Evolutionary conservation across 1,140 invertebrate genomes (phyloP).

Genomic region (Leptonema lineaticorne): DNA sequence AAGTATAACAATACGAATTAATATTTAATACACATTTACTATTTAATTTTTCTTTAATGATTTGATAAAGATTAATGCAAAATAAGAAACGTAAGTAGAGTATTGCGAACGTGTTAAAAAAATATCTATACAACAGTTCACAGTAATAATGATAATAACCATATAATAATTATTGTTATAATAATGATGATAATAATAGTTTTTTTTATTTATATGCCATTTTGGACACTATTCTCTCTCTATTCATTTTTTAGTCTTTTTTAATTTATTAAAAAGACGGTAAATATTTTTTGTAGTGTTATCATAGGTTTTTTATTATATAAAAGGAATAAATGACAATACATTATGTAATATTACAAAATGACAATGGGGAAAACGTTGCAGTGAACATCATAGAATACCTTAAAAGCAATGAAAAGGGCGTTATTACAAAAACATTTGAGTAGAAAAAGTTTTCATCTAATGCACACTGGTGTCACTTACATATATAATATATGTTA

Average conservation of each 20-base stretch:
- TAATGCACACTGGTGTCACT: too few species aligned
- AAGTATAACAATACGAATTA: slow-evolving; percentile 31
- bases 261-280: slow-evolving; percentile 1
- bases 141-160: background rate
- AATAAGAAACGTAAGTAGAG: slow-evolving; percentile 23
- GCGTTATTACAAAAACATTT: background rate
- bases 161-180: too few species aligned
- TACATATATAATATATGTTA: too few species aligned
- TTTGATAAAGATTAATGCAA: slow-evolving; percentile 15
- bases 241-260: background rate
- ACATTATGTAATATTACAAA: slow-evolving; percentile 10
- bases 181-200: too few species aligned
- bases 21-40: slow-evolving; percentile 32
- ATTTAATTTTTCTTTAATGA: slow-evolving; percentile 18
- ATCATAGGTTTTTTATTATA: slow-evolving; percentile 10
- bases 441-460: slow-evolving; percentile 25
- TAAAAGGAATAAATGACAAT: slow-evolving; percentile 13
- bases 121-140: slow-evolving; percentile 27
- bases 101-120: slow-evolving; percentile 28
- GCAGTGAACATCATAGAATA: slow-evolving; percentile 21
- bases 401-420: slow-evolving; percentile 14
- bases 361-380: slow-evolving; percentile 12
- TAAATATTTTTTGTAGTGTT: slow-evolving; percentile 10
- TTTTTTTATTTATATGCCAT: too few species aligned
- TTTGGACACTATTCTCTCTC: background rate